Evolutionary conservation across 2,888 invertebrate genomes (phyloP).

Genomic region (Andrena flavipes): DNA sequence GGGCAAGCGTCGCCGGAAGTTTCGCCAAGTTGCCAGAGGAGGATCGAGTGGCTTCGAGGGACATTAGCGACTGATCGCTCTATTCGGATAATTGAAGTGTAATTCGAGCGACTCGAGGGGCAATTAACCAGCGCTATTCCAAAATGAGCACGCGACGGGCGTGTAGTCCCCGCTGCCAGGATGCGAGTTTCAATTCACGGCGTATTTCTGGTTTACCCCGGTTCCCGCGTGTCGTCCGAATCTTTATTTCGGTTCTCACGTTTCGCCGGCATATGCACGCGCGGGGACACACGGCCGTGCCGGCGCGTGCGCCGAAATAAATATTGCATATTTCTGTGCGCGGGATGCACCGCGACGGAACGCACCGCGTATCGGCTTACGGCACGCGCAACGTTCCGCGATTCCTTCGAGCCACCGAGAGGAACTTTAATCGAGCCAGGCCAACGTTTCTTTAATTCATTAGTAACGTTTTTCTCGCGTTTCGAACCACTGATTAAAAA

Average conservation of each 20-base stretch:
- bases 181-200: slow-evolving; percentile 65
- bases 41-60: slow-evolving; percentile 3
- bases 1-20: background rate
- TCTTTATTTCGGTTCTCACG: slow-evolving; percentile 77
- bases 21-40: slow-evolving; percentile 2
- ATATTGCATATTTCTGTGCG: slow-evolving; percentile 68
- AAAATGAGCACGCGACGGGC: slow-evolving; percentile 49
- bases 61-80: slow-evolving; percentile 18
- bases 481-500: too few species aligned
- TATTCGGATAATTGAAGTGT: slow-evolving; percentile 57
- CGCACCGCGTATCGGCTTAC: slow-evolving; percentile 72
- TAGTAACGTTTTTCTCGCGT: too few species aligned
- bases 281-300: slow-evolving; percentile 42
- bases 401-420: background rate
- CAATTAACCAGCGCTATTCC: slow-evolving; percentile 57
- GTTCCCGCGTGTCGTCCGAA: slow-evolving; percentile 71
- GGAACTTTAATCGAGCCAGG: too few species aligned
- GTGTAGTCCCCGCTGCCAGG: slow-evolving; percentile 43
- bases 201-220: slow-evolving; percentile 75
- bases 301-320: slow-evolving; percentile 68
- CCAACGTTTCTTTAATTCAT: too few species aligned
- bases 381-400: slow-evolving; percentile 45
- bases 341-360: slow-evolving; percentile 56
- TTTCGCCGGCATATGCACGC: slow-evolving; percentile 64
- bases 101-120: slow-evolving; percentile 53